Evolutionary conservation across 2,797 vertebrate genomes (phyloP).

Genomic region (Lepus oiostolus): DNA sequence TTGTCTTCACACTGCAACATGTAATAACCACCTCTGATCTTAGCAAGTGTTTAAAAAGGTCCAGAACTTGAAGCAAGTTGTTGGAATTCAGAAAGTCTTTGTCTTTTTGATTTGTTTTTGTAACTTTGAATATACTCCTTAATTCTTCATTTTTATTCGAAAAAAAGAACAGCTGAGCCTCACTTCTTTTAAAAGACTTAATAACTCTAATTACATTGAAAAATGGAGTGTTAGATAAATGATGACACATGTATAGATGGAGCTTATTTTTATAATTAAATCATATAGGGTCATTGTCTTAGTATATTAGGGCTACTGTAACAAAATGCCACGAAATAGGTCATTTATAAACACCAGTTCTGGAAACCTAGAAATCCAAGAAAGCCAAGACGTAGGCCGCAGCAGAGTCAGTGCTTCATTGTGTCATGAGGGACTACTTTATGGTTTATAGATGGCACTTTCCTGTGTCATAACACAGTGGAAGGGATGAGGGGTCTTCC

Average conservation of each 20-base stretch:
- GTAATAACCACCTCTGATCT: neutral
- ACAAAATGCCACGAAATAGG: neutral
- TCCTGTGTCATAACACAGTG: neutral
- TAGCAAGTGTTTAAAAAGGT: neutral
- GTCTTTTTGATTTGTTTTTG: conserved; percentile 56
- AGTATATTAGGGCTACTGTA: neutral
- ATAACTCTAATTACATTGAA: conserved; percentile 48
- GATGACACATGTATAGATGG: neutral
- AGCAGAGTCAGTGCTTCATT: neutral
- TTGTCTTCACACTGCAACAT: neutral
- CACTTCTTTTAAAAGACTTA: conserved; percentile 16
- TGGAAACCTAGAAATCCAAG: too few species aligned
- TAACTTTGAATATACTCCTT: conserved; percentile 11
- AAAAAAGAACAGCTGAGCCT: conserved; percentile 36
- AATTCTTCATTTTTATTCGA: conserved; percentile 54
- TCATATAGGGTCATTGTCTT: neutral
- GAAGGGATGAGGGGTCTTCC: neutral
- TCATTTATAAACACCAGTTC: neutral
- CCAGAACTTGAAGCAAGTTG: neutral
- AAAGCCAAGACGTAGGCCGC: neutral
- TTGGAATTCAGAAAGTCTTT: conserved; percentile 45
- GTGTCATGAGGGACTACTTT: neutral
- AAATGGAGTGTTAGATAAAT: conserved; percentile 49
- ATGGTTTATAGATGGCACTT: neutral
- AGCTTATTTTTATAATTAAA: conserved; percentile 47